Evolutionary conservation across 2,797 vertebrate genomes (phyloP).

Genomic region (Podargus strigoides): DNA sequence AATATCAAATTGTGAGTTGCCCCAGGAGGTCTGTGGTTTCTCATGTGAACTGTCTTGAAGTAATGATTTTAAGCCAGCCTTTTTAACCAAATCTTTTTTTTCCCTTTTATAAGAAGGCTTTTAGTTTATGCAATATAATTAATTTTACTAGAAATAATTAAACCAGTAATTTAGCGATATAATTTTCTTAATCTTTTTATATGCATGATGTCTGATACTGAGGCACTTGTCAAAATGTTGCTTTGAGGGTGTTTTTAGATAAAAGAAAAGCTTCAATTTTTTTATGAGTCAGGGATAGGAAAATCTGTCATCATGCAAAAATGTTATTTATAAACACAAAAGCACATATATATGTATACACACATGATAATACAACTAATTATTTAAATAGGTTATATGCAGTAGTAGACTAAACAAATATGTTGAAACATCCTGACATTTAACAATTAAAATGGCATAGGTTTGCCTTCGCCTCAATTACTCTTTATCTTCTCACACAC

Average conservation of each 20-base stretch:
- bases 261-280: neutral
- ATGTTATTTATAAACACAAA: neutral
- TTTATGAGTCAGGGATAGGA: neutral
- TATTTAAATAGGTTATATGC: neutral
- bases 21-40: neutral
- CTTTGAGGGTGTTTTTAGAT: neutral
- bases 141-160: neutral
- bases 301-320: neutral
- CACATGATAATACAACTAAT: neutral
- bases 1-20: neutral
- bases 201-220: neutral
- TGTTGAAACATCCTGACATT: neutral
- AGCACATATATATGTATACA: neutral
- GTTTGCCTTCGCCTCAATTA: neutral
- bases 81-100: neutral
- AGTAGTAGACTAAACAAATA: neutral
- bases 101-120: neutral
- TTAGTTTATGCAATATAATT: neutral
- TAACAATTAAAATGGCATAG: neutral
- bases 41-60: neutral
- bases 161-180: neutral
- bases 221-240: neutral
- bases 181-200: neutral
- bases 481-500: neutral
- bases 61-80: neutral